A percentile compares a stretch with the other conserved stretches of the same genome.
These are phyloP conservation scores for Toxotes lorentzi DNA, from an alignment of 2,797 vertebrate genomes.

Conservation along the genomic window DNA sequence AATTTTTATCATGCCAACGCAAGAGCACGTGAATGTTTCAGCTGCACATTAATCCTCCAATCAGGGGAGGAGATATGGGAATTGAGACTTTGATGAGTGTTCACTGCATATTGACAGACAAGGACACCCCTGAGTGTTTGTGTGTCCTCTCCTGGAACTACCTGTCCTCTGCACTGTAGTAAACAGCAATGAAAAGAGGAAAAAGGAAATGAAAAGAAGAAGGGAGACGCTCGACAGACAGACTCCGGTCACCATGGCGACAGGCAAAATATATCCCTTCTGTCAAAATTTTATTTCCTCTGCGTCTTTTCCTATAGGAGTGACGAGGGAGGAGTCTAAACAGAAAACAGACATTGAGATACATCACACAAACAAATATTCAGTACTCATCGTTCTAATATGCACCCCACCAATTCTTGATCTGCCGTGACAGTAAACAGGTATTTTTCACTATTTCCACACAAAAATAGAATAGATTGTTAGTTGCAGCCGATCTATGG, in stretches of 20 bases:
- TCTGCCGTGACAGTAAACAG: conserved; percentile 1
- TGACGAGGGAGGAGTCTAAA: conserved; percentile 45
- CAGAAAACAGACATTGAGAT: conserved; percentile 48
- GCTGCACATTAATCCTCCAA: conserved; percentile 11
- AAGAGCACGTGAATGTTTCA: conserved; percentile 4
- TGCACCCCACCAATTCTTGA: too few species aligned
- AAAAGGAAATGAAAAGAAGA: conserved; percentile 37
- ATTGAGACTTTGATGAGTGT: conserved; percentile 28
- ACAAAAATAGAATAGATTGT: too few species aligned
- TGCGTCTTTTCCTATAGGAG: conserved; percentile 56
- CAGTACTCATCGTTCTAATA: conserved; percentile 17
- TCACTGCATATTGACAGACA: conserved; percentile 41
- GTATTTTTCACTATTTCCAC: too few species aligned
- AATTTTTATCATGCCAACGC: background rate
- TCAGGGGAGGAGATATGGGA: conserved; percentile 14
- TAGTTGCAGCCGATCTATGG: background rate
- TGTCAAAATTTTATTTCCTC: conserved; percentile 72
- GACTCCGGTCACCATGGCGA: conserved; percentile 70
- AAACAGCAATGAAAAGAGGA: conserved; percentile 46
- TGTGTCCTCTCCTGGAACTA: conserved; percentile 52
- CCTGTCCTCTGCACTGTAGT: conserved; percentile 59
- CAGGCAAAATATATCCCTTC: conserved; percentile 66
- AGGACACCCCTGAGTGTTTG: conserved; percentile 48
- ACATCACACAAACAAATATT: conserved; percentile 45
- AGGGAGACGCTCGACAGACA: conserved; percentile 53